phyloP scores from a whole-genome alignment of 2,888 invertebrate genomes.

The Calameuta filiformis region DNA sequence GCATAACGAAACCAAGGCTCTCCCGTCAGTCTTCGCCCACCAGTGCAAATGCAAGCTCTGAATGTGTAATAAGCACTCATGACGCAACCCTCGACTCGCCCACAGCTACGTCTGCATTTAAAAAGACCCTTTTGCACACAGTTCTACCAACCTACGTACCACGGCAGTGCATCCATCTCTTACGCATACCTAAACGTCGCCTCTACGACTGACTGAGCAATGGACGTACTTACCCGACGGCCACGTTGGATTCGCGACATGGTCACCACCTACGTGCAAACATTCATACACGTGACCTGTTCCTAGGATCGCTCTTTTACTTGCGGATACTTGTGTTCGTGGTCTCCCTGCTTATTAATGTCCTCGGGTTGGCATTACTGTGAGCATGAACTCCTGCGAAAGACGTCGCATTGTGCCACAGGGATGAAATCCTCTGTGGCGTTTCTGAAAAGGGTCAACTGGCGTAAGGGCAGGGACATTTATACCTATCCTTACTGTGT shows the following conservation, averaged over 20 bases:
- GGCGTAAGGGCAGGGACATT: not conserved
- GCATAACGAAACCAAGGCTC: conserved; percentile 20
- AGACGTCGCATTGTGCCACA: not conserved
- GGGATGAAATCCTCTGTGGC: not conserved
- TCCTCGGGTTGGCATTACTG: not conserved
- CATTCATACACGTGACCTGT: conserved; percentile 22
- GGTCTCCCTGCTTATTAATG: not conserved
- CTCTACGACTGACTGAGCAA: not conserved
- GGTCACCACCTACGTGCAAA: conserved; percentile 33
- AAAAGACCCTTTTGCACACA: conserved; percentile 43
- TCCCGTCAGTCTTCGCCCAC: conserved; percentile 1
- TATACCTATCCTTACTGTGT: not conserved
- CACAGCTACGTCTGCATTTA: conserved; percentile 44
- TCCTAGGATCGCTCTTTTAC: not conserved
- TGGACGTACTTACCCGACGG: not conserved
- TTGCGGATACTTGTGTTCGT: not conserved
- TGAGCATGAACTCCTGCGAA: not conserved
- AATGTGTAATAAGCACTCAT: conserved; percentile 61
- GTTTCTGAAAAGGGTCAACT: not conserved
- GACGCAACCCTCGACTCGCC: conserved; percentile 41
- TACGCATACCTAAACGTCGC: not conserved
- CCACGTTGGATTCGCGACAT: not conserved
- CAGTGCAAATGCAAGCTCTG: conserved; percentile 33
- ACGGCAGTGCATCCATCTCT: not conserved
- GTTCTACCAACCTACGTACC: not conserved